Conservation (phyloP, 2,888 invertebrate species). For the Pandemis cinnamomeana region DNA sequence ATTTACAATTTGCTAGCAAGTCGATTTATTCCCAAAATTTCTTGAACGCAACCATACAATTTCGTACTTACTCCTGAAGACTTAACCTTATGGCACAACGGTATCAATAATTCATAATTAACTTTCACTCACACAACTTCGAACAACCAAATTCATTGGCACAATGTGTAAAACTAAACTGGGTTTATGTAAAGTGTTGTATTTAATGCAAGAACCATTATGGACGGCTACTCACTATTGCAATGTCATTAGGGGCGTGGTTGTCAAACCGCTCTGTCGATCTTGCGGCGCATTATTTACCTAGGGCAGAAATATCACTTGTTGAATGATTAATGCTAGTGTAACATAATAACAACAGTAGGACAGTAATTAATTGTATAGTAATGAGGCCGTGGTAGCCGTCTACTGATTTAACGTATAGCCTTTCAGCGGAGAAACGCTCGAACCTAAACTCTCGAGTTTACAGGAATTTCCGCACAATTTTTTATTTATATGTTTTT, state of each 20-base stretch:
- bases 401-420: too few species aligned
- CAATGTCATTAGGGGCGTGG: slow-evolving; percentile 66
- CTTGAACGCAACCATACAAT: too few species aligned
- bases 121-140: not conserved
- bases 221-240: slow-evolving; percentile 67
- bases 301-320: slow-evolving; percentile 62
- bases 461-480: too few species aligned
- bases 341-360: not conserved
- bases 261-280: slow-evolving; percentile 61
- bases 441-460: too few species aligned
- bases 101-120: not conserved
- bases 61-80: too few species aligned
- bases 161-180: not conserved
- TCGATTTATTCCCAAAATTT: too few species aligned
- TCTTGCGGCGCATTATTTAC: slow-evolving; percentile 68
- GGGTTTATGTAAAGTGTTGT: not conserved
- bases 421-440: too few species aligned
- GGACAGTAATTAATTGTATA: too few species aligned
- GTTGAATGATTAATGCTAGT: slow-evolving; percentile 46
- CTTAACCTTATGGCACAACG: too few species aligned
- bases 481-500: too few species aligned
- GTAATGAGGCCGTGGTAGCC: too few species aligned
- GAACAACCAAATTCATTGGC: not conserved
- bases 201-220: slow-evolving; percentile 31
- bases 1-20: too few species aligned